Percentiles rank a stretch among this genome's conserved stretches.
phyloP scores from a whole-genome alignment of 2,797 vertebrate species.

The Phalloptychus januarius region DNA sequence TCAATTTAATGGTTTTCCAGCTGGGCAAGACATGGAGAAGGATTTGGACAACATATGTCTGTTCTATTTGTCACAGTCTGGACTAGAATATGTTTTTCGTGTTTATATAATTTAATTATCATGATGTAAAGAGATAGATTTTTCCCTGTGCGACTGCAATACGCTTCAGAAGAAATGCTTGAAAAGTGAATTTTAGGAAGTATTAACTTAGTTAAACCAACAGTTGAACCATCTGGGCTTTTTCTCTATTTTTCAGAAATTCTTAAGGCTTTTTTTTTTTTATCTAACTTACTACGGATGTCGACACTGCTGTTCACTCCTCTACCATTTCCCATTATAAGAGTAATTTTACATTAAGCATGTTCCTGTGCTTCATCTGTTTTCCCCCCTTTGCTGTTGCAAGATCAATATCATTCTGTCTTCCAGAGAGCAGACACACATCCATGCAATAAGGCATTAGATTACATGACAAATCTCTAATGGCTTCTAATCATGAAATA shows the following conservation, averaged over 20 bases:
- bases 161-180: no score
- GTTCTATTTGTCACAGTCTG: no score
- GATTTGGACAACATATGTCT: no score
- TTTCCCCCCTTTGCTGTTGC: background rate
- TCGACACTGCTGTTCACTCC: no score
- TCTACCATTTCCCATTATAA: background rate
- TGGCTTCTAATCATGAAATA: slow-evolving; percentile 63
- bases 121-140: no score
- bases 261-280: no score
- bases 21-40: no score
- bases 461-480: slow-evolving; percentile 46
- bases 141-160: no score
- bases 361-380: background rate
- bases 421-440: slow-evolving; percentile 20
- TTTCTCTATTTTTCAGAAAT: background rate
- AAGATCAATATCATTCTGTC: slow-evolving; percentile 18
- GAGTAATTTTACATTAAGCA: background rate
- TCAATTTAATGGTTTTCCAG: no score
- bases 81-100: no score
- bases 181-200: background rate
- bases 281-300: no score
- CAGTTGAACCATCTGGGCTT: background rate
- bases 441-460: slow-evolving; percentile 42
- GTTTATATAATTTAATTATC: no score
- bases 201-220: background rate